phyloP scores from a whole-genome alignment of 2,797 vertebrate species.

The Silurus lanzhouensis region DNA sequence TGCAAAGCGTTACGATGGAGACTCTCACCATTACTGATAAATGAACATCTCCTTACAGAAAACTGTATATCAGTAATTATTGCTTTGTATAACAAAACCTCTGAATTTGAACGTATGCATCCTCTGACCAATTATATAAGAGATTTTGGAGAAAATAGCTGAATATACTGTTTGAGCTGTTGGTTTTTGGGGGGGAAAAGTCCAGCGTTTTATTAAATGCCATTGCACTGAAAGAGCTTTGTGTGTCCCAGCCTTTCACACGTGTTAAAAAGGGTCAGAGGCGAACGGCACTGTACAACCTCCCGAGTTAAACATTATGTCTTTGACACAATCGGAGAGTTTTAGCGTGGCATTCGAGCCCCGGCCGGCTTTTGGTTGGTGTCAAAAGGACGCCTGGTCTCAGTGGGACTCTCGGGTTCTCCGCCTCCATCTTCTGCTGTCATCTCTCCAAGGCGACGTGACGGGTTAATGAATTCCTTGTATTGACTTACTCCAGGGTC shows the following conservation, averaged over 20 bases:
- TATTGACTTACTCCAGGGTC: conserved; percentile 57
- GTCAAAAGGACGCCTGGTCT: conserved; percentile 42
- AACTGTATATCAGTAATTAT: neutral
- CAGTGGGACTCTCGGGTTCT: conserved; percentile 45
- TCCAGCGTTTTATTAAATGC: neutral
- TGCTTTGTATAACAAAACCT: neutral
- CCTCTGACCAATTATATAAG: neutral
- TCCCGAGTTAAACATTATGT: conserved; percentile 34
- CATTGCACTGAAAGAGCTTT: neutral
- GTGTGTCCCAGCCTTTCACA: conserved; percentile 18
- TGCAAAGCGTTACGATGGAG: neutral
- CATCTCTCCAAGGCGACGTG: conserved; percentile 49
- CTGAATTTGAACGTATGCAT: too few relatives aligned
- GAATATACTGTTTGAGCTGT: too few relatives aligned
- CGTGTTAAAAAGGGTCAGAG: conserved; percentile 8
- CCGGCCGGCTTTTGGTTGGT: conserved; percentile 8
- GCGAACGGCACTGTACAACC: conserved; percentile 24
- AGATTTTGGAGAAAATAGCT: neutral
- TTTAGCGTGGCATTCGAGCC: conserved; percentile 33
- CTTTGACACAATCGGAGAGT: conserved; percentile 43
- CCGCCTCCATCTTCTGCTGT: conserved; percentile 40
- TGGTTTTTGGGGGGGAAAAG: neutral
- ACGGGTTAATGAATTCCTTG: conserved; percentile 59
- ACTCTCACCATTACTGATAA: neutral
- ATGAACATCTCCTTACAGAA: neutral